Base-by-base conservation (phyloP, 2,113 vertebrate species). In the Porphyrio hochstetteri region DNA sequence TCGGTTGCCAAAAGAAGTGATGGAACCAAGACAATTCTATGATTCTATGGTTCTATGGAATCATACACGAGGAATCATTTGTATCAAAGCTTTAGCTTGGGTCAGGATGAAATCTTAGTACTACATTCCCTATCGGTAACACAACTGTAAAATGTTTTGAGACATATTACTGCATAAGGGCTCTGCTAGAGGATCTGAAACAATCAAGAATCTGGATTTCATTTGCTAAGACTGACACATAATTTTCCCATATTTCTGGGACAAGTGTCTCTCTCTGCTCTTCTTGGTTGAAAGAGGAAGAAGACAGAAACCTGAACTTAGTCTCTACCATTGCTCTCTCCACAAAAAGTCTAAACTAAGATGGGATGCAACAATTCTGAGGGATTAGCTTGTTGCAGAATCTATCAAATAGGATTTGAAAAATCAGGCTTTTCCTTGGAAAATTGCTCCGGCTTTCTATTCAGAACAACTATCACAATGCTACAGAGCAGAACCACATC, bases 81-180 rank as follows among this genome's bases (percentile, higher is more conserved):
- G 14, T 12, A 61, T 27, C 8, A 38, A 72, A 65, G 23, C 31
- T 76, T 75, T 59, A 68, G 23, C 13, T n/a, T 76, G 38, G n/a
- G 38, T 92, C 52, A 90, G 57, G 63, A 82, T 71, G 3, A 92
- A 90, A 72, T 65, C 6, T n/a, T 92, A 60, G 68, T 53, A 57
- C 33, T 69, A 19, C 19, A 69, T 61, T 57, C 46, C 13, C 50
- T 82, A 53, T 8, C 33, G 53, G 59, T 44, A 77, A 42, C 2
- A 7, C 7, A 80, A 59, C 11, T 8, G 5, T 24, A 64, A 67
- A 74, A 60, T 11, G 6, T 70, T 90, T 71, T 69, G 50, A 89
- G 72, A 48, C 0, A 1, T 42, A 19, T 50, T 64, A 40, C 1
- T 71, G n/a, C 0, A 1, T 9, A 25, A 79, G 36, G 44, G 29